phyloP scores from a whole-genome alignment of 2,888 invertebrate genomes.

The Entomobrya proxima region DNA sequence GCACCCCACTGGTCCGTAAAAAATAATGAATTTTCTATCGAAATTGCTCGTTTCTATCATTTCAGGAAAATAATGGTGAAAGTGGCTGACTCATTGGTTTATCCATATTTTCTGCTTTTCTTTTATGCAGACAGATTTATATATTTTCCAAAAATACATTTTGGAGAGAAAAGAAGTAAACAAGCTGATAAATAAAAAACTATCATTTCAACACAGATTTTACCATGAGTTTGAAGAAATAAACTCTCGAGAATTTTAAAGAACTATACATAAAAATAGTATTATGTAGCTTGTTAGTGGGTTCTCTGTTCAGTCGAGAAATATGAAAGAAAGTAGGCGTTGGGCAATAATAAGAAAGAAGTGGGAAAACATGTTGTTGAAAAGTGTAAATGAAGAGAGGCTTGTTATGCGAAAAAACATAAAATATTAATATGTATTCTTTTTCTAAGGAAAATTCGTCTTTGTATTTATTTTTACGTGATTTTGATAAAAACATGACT shows the following conservation, averaged over 20 bases:
- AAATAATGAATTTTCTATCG: background rate
- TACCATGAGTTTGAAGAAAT: background rate
- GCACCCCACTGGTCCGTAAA: background rate
- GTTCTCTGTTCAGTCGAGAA: background rate
- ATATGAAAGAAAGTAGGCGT: background rate
- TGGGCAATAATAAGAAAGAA: too few relatives aligned
- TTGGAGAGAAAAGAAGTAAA: background rate
- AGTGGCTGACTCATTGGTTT: background rate
- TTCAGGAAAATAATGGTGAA: background rate
- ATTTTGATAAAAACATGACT: background rate
- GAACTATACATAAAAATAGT: background rate
- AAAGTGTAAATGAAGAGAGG: background rate
- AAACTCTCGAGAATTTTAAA: background rate
- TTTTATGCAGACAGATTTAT: background rate
- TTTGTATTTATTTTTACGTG: background rate
- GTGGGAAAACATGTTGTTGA: background rate
- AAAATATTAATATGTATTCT: background rate
- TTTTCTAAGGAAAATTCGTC: background rate
- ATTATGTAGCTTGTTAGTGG: background rate
- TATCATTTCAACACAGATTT: background rate
- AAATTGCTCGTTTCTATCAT: constrained; percentile 23
- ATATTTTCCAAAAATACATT: background rate
- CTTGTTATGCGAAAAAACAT: background rate
- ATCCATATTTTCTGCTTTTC: background rate
- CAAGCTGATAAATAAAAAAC: constrained; percentile 17